Evolutionary conservation across 2,797 vertebrate genomes (phyloP).

Genomic region (Gouania willdenowi): DNA sequence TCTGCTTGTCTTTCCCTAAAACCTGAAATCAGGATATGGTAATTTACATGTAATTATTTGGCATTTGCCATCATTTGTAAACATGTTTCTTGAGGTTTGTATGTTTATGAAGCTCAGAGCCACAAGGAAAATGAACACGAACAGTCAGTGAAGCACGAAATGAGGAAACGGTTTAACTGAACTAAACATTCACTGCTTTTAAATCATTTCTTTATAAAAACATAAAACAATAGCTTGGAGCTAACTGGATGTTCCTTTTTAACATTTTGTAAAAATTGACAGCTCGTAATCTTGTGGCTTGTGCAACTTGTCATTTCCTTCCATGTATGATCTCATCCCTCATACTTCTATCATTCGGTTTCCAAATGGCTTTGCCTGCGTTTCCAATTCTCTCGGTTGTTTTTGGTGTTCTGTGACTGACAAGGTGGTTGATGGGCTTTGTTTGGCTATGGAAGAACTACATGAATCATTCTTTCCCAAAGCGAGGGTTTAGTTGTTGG

Average conservation of each 20-base stretch:
- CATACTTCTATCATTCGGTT: background rate
- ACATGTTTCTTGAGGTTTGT: background rate
- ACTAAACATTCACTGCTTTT: background rate
- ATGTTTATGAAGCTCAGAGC: too few species aligned
- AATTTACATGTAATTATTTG: background rate
- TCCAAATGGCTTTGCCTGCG: slow-evolving; percentile 5
- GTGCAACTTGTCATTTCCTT: slow-evolving; percentile 14
- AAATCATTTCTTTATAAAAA: background rate
- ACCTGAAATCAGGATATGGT: background rate
- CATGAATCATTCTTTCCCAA: slow-evolving; percentile 40
- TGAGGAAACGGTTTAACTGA: too few species aligned
- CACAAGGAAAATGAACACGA: too few species aligned
- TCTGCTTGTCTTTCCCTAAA: background rate
- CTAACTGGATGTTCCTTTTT: too few species aligned
- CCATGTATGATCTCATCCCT: background rate
- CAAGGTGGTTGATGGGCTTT: slow-evolving; percentile 22
- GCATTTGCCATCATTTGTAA: background rate
- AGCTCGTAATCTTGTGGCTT: too few species aligned
- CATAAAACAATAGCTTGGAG: too few species aligned
- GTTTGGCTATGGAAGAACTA: slow-evolving; percentile 20
- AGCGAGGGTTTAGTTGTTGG: slow-evolving; percentile 21
- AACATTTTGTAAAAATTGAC: background rate
- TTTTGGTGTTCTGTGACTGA: slow-evolving; percentile 14
- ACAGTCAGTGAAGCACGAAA: too few species aligned
- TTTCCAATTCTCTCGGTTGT: slow-evolving; percentile 3